Evolutionary conservation across 2,888 invertebrate species (phyloP).

Genomic region (Sinhomidia bicolor): DNA sequence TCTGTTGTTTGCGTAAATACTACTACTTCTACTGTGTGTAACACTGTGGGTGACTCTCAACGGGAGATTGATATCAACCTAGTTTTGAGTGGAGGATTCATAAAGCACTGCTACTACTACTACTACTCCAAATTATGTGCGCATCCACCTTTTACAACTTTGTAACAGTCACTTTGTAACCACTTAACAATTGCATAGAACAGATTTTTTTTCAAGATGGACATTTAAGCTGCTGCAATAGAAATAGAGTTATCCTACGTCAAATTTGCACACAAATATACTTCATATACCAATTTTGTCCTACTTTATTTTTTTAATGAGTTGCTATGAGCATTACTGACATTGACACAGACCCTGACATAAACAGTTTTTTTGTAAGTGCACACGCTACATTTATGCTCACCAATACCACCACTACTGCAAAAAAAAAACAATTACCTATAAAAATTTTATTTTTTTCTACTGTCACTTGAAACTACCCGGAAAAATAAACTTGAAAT

Average conservation of each 20-base stretch:
- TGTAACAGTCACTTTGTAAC: conserved; percentile 1
- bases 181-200: background rate
- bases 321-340: background rate
- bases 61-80: conserved; percentile 58
- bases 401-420: background rate
- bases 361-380: background rate
- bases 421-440: background rate
- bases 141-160: conserved; percentile 16
- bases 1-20: conserved; percentile 26
- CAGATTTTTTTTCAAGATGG: background rate
- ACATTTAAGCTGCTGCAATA: background rate
- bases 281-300: conserved; percentile 1
- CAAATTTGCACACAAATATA: conserved; percentile 1
- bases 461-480: background rate
- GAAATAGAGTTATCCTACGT: background rate
- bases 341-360: conserved; percentile 19
- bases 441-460: background rate
- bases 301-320: conserved; percentile 9
- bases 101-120: background rate
- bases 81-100: conserved; percentile 40
- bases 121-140: too few species aligned
- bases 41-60: conserved; percentile 36
- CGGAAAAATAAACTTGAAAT: background rate
- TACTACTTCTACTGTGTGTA: background rate
- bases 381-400: background rate